phyloP scores from a whole-genome alignment of 2,113 vertebrate genomes.

The Laticauda laticaudata region DNA sequence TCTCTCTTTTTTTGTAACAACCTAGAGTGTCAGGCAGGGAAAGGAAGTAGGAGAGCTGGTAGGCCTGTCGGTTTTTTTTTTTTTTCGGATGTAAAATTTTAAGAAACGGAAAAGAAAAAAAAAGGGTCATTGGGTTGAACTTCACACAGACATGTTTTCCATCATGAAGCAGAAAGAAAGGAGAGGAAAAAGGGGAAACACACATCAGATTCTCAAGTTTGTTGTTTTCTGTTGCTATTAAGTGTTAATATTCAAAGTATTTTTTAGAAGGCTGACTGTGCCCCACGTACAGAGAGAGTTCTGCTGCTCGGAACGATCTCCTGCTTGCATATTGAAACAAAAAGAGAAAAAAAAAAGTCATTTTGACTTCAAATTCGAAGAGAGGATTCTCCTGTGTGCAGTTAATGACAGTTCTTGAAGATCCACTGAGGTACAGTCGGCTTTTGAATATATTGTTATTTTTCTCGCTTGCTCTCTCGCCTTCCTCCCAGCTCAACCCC shows the following conservation, averaged over 20 bases:
- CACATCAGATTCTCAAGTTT: constrained; percentile 67
- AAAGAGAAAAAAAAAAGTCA: constrained; percentile 30
- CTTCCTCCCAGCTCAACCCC: constrained; percentile 21
- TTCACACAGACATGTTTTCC: constrained; percentile 80
- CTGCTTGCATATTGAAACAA: constrained; percentile 76
- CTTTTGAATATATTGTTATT: constrained; percentile 70
- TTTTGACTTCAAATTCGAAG: constrained; percentile 68
- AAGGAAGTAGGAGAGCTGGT: constrained; percentile 34
- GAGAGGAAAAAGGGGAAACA: constrained; percentile 37
- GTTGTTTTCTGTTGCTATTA: constrained; percentile 66
- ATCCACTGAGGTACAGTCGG: constrained; percentile 87
- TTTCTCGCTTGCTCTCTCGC: constrained; percentile 40
- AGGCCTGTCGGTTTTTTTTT: constrained; percentile 32
- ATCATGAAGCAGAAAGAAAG: constrained; percentile 68
- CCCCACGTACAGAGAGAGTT: constrained; percentile 67
- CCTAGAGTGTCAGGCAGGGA: constrained; percentile 71
- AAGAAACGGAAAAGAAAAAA: not conserved
- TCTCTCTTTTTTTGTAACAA: constrained; percentile 54
- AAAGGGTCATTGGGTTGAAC: constrained; percentile 82
- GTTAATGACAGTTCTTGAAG: constrained; percentile 76
- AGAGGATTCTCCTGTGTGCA: constrained; percentile 74
- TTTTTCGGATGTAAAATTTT: constrained; percentile 52
- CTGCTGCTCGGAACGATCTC: constrained; percentile 71
- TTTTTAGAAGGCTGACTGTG: constrained; percentile 73
- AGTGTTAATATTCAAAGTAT: constrained; percentile 71